These are phyloP conservation scores for Ivindomyrus marchei DNA, from an alignment of 2,113 vertebrate species.

Conservation along the genomic window DNA sequence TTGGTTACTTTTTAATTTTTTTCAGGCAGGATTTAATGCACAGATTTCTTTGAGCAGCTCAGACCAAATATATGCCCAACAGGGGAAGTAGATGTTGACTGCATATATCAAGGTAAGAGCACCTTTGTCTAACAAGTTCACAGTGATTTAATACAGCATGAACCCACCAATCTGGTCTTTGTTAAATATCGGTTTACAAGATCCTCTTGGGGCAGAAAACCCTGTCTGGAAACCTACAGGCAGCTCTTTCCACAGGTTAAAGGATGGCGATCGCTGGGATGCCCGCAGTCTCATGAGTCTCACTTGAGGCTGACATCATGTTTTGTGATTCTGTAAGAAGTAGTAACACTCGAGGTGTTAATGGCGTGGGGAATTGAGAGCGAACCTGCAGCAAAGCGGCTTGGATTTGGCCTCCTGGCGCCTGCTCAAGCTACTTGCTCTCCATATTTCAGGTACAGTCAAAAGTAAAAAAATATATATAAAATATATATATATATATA, in stretches of 20 bases:
- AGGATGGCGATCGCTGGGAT: not conserved
- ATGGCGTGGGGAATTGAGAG: not conserved
- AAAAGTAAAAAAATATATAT: not conserved
- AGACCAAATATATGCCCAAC: conserved; percentile 47
- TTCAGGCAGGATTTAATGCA: not conserved
- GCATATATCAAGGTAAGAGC: conserved; percentile 54
- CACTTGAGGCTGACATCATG: not conserved
- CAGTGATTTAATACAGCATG: not conserved
- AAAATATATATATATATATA: not conserved
- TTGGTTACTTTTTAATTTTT: not conserved
- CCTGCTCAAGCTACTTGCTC: not conserved
- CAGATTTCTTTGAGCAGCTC: conserved; percentile 29
- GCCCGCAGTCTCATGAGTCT: not conserved
- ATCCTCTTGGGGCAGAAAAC: not conserved
- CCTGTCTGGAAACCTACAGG: not conserved
- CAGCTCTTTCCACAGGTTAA: not conserved
- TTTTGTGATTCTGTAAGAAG: not conserved
- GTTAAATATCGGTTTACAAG: not conserved
- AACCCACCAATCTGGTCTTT: not conserved
- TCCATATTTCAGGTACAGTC: not conserved
- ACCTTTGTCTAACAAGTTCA: not conserved
- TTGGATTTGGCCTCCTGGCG: conserved; percentile 10
- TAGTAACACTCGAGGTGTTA: not conserved
- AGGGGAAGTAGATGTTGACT: conserved; percentile 54
- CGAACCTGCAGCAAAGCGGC: conserved; percentile 25